Conservation (phyloP, 1,140 invertebrate species). For the Drosophila biarmipes region DNA sequence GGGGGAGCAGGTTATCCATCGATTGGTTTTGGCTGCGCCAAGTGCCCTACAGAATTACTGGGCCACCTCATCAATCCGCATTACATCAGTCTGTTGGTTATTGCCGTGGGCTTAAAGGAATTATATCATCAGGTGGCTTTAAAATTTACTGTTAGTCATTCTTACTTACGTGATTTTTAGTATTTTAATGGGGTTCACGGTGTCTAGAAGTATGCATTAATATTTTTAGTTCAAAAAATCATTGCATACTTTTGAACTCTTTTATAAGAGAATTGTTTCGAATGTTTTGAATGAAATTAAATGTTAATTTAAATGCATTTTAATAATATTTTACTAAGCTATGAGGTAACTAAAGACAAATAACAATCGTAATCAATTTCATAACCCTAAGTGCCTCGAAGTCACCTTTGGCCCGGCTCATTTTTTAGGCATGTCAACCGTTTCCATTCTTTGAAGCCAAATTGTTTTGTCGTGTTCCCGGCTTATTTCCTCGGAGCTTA, state of each 20-base stretch:
- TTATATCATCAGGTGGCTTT: neutral
- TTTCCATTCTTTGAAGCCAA: conserved; percentile 32
- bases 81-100: conserved; percentile 22
- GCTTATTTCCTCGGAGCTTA: conserved; percentile 35
- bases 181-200: too few species aligned
- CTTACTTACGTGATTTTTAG: too few species aligned
- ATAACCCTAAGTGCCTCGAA: neutral
- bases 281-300: too few species aligned
- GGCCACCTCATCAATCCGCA: conserved; percentile 57
- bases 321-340: too few species aligned
- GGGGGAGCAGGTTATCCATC: conserved; percentile 60
- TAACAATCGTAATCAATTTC: neutral
- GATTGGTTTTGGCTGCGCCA: conserved; percentile 57
- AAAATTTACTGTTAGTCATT: neutral
- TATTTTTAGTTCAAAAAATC: too few species aligned
- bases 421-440: conserved; percentile 17
- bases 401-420: conserved; percentile 7
- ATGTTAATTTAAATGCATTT: too few species aligned
- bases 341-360: neutral
- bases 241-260: too few species aligned
- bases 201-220: too few species aligned
- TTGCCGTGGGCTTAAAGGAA: neutral
- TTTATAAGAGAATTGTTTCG: too few species aligned
- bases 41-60: conserved; percentile 33
- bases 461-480: conserved; percentile 54